A percentile compares a stretch with the other conserved stretches of the same genome.
These are phyloP conservation scores for Balaeniceps rex DNA, from an alignment of 2,113 vertebrate genomes.

Conservation along the genomic window DNA sequence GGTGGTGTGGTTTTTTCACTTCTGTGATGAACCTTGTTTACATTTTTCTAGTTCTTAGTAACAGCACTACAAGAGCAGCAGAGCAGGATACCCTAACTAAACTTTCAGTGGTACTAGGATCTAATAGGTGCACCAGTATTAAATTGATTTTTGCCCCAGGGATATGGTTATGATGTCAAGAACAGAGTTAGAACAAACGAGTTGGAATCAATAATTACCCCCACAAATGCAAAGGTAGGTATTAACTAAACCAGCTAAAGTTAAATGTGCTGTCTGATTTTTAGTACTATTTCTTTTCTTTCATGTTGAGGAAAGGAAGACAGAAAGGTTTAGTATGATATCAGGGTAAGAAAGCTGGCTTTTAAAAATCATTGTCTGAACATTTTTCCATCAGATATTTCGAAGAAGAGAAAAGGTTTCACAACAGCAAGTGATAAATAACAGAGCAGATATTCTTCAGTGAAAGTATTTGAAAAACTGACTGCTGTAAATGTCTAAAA, in stretches of 20 bases:
- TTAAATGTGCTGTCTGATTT: neutral
- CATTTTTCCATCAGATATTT: neutral
- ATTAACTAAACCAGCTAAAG: neutral
- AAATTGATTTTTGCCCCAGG: neutral
- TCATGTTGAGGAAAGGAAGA: neutral
- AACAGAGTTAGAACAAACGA: neutral
- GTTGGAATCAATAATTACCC: neutral
- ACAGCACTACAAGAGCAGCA: neutral
- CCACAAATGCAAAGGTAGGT: neutral
- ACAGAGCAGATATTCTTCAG: neutral
- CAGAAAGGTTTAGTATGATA: neutral
- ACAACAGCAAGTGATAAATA: neutral
- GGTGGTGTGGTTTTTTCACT: neutral
- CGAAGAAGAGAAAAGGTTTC: neutral
- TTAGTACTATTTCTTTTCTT: neutral
- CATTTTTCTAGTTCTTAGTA: neutral
- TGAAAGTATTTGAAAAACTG: neutral
- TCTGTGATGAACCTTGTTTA: neutral
- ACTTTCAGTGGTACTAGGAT: neutral
- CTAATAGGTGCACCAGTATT: neutral
- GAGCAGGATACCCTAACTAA: neutral
- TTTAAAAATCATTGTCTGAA: neutral
- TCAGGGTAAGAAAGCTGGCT: neutral
- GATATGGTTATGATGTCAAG: neutral
- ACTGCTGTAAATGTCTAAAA: neutral